Evolutionary conservation across 2,113 vertebrate species (phyloP).

Genomic region (Rhegmatorhina hoffmannsi): DNA sequence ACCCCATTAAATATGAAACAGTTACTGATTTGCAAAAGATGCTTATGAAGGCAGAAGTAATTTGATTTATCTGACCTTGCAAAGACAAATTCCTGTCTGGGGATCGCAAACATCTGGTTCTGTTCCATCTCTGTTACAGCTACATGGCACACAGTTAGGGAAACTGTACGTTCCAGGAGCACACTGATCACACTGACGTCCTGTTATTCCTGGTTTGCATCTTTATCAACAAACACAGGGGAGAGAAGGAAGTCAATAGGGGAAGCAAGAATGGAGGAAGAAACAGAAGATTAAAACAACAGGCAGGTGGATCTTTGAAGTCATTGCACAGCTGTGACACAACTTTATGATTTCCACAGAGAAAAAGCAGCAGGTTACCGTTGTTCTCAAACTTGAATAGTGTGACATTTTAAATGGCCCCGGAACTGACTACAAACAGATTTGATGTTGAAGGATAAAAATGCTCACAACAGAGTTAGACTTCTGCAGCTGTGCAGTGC

Average conservation of each 20-base stretch:
- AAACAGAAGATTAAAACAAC: not conserved
- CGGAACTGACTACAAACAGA: not conserved
- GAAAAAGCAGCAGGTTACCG: not conserved
- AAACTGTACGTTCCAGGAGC: slow-evolving; percentile 83
- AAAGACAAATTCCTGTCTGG: slow-evolving; percentile 86
- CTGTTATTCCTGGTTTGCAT: slow-evolving; percentile 86
- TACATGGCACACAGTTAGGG: slow-evolving; percentile 85
- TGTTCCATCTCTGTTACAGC: slow-evolving; percentile 83
- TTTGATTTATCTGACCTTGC: slow-evolving; percentile 83
- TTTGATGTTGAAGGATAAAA: not conserved
- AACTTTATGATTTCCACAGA: not conserved
- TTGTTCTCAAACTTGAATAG: not conserved
- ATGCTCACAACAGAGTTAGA: not conserved
- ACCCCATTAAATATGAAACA: not conserved
- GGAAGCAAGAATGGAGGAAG: not conserved
- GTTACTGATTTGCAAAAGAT: not conserved
- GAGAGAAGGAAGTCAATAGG: not conserved
- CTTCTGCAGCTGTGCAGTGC: not conserved
- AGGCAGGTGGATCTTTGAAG: not conserved
- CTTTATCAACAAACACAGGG: slow-evolving; percentile 65
- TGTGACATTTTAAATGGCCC: not conserved
- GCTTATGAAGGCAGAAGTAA: slow-evolving; percentile 50
- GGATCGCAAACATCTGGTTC: slow-evolving; percentile 80
- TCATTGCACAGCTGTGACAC: not conserved
- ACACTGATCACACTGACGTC: slow-evolving; percentile 87